Percentiles rank a stretch among this genome's conserved stretches.
These are phyloP conservation scores for Gnatocerus cornutus DNA, from an alignment of 2,888 invertebrate species.

Conservation along the genomic window DNA sequence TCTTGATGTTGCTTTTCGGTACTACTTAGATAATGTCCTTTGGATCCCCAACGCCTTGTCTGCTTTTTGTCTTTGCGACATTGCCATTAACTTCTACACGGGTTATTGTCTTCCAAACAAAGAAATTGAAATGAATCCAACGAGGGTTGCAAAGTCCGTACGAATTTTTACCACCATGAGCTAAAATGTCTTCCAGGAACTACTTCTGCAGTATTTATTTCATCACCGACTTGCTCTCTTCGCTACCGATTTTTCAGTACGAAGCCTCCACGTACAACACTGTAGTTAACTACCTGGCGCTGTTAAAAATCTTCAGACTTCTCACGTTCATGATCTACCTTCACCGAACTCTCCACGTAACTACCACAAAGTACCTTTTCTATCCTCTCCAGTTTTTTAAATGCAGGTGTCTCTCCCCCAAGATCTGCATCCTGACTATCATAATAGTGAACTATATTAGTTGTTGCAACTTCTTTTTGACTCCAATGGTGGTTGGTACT, in stretches of 20 bases:
- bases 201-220: conserved; percentile 4
- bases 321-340: conserved; percentile 63
- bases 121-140: background rate
- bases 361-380: no score
- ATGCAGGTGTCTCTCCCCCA: no score
- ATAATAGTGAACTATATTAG: no score
- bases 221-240: conserved; percentile 17
- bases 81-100: background rate
- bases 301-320: conserved; percentile 27
- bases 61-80: conserved; percentile 51
- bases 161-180: conserved; percentile 50
- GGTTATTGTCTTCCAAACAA: background rate
- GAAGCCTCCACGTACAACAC: background rate
- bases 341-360: no score
- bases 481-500: no score
- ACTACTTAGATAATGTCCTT: no score
- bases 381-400: no score
- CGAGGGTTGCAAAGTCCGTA: conserved; percentile 51
- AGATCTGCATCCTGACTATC: no score
- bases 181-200: conserved; percentile 54
- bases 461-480: no score
- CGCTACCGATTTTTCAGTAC: background rate
- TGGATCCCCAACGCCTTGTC: background rate
- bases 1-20: background rate
- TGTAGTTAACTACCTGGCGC: background rate